Evolutionary conservation across 2,797 vertebrate genomes (phyloP).

Genomic region (Poliocrania exsul): DNA sequence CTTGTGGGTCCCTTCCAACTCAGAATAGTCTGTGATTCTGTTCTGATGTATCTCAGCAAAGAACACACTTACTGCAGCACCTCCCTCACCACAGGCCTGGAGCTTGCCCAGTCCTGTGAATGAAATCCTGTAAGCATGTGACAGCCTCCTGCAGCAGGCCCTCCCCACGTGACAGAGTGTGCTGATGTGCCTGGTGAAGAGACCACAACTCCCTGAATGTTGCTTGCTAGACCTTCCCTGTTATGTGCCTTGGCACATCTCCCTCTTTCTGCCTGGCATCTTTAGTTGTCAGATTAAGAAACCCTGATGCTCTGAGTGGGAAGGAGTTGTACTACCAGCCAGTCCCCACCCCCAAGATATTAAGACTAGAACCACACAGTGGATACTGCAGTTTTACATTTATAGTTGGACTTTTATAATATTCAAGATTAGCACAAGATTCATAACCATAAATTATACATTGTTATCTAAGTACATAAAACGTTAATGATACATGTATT

Average conservation of each 20-base stretch:
- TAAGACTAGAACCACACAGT: conserved; percentile 57
- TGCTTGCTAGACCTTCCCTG: neutral
- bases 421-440: conserved; percentile 83
- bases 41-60: neutral
- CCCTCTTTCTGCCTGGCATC: neutral
- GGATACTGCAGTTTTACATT: conserved; percentile 68
- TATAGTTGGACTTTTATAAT: conserved; percentile 81
- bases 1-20: no score
- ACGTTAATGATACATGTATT: conserved; percentile 75
- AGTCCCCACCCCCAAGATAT: neutral
- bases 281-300: neutral
- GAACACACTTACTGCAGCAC: neutral
- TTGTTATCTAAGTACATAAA: conserved; percentile 81
- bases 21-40: no score
- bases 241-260: neutral
- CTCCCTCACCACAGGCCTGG: neutral
- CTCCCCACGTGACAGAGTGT: accelerated
- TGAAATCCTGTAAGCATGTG: neutral
- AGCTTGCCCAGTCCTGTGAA: neutral
- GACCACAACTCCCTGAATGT: neutral
- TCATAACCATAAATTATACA: conserved; percentile 88
- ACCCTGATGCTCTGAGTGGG: neutral
- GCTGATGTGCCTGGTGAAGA: neutral
- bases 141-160: neutral
- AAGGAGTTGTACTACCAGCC: neutral